Base-by-base conservation (phyloP, 2,113 vertebrate species). In the Oryctolagus cuniculus region DNA sequence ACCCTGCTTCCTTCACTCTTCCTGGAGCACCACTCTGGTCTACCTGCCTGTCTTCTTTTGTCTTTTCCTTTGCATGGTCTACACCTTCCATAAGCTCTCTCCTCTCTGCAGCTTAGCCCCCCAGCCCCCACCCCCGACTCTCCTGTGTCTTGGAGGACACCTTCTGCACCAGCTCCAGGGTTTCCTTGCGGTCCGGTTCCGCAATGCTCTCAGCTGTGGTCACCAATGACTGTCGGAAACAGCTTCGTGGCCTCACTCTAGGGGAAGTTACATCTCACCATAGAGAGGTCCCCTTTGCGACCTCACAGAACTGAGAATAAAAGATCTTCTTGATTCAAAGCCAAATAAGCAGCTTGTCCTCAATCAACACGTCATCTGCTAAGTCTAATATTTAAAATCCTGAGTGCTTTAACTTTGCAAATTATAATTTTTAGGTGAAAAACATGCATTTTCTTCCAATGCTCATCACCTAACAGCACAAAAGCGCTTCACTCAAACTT, bases 321-420 rank as follows among this genome's bases (percentile, higher is more conserved):
- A 93, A 83, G 66, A 93, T 79, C 38, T 77, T 4, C 64, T 89
- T 83, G 89, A 89, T 70, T 96, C 75, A 91, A 89, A 93, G 80
- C 70, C 81, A 87, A 94, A 89, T 66, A 87, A 95, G 84, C 66
- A 87, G 90, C 38, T 93, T 96, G 89, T 84, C 66, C 21, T 87
- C 77, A 73, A 88, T 55, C 10, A 0, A 87, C 80, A 92, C 86
- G 31, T 94, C 79, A 69, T 85, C 74, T 66, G 51, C 91, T 80
- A 89, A 89, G 17, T 38, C 80, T 93, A 93, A 89, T 34, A 70
- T 87, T 74, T 91, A 31, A 96, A 69, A 91, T 85, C 36, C 91
- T 63, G 85, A 80, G 69, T 73, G 15, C 66, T 93, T 94, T 69
- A 63, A 49, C 89, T 49, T 70, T 93, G 51, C 90, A 89, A 89